Base-by-base conservation (phyloP, 2,113 vertebrate species). In the Percopsis transmontana region DNA sequence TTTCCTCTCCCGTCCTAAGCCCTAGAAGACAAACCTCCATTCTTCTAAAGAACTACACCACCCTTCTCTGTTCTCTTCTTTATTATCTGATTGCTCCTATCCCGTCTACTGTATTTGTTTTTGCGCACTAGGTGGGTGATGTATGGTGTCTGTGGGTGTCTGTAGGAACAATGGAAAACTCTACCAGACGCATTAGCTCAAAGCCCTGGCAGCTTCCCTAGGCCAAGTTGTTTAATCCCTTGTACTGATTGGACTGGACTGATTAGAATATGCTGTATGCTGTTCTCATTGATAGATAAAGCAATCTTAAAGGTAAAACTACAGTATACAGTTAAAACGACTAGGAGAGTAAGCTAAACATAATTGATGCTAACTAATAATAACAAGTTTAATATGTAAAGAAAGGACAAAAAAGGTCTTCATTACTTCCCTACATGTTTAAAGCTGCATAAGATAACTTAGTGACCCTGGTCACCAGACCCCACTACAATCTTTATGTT, bases 11-110 rank as follows among this genome's bases (percentile, higher is more conserved):
- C 13, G 40, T 51, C 58, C 56, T 72, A 72, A 71, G 55, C 80
- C 76, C 59, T 42, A 79, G 47, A 79, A 65, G 80, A 73, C 64
- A 69, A 24, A 62, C 68, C 70, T 76, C 41, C 56, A 33, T 58
- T 65, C 66, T 72, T 65, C 53, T 48, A 45, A 15, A 16, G 56
- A 11, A 18, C 14, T 6, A 10, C 40, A 19, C 27, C 40, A 19
- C 27, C 21, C 52, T 44, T 38, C 42, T 68, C 13, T 2, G 18
- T 66, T 61, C 18, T n/a, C 27, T n/a, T 33, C 48, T 18, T 45
- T 48, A 40, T 58, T 19, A 27, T 58, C 38, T 56, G 68, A 65
- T 76, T 73, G 72, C 42, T 62, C 61, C 58, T 72, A 41, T 71
- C 47, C 48, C 0, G 41, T 58, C 61, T 41, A 13, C 53, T 57